Evolutionary conservation across 2,113 vertebrate genomes (phyloP).

Genomic region (Jacana jacana): DNA sequence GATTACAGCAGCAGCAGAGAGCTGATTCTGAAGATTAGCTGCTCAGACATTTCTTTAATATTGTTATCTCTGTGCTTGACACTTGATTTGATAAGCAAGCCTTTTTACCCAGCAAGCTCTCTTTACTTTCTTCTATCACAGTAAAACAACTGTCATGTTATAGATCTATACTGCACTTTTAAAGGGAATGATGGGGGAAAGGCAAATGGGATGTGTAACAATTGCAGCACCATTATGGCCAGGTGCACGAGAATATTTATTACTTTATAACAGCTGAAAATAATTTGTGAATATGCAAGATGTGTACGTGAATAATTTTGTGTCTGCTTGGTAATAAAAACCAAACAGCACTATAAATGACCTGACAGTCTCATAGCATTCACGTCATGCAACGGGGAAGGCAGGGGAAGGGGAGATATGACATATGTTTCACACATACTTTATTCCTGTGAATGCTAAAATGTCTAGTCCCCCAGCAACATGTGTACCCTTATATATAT

Average conservation of each 20-base stretch:
- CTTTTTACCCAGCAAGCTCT: not conserved
- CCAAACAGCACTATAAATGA: not conserved
- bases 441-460: not conserved
- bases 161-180: not conserved
- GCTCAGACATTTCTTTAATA: not conserved
- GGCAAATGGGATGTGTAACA: not conserved
- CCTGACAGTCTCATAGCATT: not conserved
- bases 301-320: not conserved
- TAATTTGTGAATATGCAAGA: not conserved
- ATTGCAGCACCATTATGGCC: not conserved
- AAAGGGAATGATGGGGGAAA: not conserved
- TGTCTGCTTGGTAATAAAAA: not conserved
- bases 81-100: not conserved
- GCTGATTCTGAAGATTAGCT: not conserved
- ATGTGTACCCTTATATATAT: no score
- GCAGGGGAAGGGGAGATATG: not conserved
- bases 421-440: not conserved
- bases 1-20: not conserved
- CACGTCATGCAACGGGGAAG: not conserved
- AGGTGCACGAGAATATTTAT: not conserved
- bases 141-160: not conserved
- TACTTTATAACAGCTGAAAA: constrained; percentile 10
- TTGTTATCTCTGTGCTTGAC: not conserved
- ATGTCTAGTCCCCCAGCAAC: not conserved
- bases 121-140: not conserved